Conservation (phyloP, 2,113 vertebrate species). For the Acrocephalus kingi region DNA sequence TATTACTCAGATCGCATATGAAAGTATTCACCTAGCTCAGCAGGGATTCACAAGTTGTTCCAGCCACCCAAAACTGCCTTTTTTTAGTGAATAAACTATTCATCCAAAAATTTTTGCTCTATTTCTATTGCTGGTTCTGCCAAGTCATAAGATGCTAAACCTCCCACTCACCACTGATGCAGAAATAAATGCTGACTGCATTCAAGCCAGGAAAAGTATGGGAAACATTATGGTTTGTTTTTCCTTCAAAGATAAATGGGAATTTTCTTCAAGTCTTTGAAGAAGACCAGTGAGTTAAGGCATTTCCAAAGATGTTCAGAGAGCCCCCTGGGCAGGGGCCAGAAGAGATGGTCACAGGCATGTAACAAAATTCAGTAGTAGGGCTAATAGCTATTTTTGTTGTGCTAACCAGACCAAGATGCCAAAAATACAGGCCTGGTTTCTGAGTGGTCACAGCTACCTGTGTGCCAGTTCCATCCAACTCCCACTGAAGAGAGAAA, state of each 20-base stretch:
- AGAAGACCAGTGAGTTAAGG: not conserved
- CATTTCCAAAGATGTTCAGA: not conserved
- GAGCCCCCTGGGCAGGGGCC: not conserved
- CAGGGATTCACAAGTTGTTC: not conserved
- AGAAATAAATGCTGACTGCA: slow-evolving; percentile 9
- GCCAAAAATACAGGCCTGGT: not conserved
- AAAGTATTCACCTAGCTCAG: not conserved
- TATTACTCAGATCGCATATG: not conserved
- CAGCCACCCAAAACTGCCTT: not conserved
- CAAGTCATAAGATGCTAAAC: slow-evolving; percentile 6
- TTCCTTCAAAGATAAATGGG: not conserved
- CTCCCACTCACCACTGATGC: not conserved
- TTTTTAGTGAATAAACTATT: slow-evolving; percentile 15
- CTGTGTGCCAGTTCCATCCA: not conserved
- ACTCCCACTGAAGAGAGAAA: not conserved
- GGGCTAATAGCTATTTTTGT: not conserved
- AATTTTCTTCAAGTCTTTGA: not conserved
- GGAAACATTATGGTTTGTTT: not conserved
- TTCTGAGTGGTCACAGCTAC: not conserved
- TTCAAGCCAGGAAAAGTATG: not conserved
- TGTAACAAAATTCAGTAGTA: not conserved
- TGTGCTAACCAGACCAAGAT: not conserved
- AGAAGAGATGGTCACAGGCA: not conserved
- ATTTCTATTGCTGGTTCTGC: not conserved
- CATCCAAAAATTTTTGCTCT: not conserved